Percentiles rank a stretch among this genome's conserved stretches.
These are phyloP conservation scores for Microtus ochrogaster DNA, from an alignment of 2,113 vertebrate genomes.

Conservation along the genomic window DNA sequence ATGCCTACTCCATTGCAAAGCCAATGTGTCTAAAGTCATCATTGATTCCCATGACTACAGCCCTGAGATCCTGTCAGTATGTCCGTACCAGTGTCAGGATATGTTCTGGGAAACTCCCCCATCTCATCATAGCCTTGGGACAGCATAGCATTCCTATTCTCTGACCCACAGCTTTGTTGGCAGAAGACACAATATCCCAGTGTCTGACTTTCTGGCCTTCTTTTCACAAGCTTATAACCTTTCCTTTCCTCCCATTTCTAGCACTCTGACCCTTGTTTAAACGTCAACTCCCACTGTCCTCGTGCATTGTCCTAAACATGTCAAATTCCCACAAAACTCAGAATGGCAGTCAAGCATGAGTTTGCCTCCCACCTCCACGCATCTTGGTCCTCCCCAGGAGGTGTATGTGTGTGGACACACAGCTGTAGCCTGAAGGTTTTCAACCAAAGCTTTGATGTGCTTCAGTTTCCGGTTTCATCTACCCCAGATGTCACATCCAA, in stretches of 20 bases:
- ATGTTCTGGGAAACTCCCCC: rapidly evolving
- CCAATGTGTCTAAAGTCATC: background rate
- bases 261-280: background rate
- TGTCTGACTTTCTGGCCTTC: background rate
- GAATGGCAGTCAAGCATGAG: background rate
- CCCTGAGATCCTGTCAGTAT: background rate
- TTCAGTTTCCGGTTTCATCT: background rate
- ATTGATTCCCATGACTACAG: background rate
- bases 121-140: rapidly evolving
- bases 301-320: too few relatives aligned
- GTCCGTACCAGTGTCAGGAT: rapidly evolving
- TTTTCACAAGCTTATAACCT: background rate
- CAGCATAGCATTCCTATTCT: background rate
- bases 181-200: background rate
- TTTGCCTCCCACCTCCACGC: background rate
- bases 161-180: background rate
- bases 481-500: background rate
- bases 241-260: background rate
- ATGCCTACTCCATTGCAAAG: background rate
- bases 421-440: background rate
- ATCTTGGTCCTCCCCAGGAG: background rate
- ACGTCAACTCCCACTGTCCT: background rate
- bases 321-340: background rate
- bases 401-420: background rate
- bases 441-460: background rate